Base-by-base conservation (phyloP, 2,888 invertebrate genomes). In the Sarcophaga caerulescens region DNA sequence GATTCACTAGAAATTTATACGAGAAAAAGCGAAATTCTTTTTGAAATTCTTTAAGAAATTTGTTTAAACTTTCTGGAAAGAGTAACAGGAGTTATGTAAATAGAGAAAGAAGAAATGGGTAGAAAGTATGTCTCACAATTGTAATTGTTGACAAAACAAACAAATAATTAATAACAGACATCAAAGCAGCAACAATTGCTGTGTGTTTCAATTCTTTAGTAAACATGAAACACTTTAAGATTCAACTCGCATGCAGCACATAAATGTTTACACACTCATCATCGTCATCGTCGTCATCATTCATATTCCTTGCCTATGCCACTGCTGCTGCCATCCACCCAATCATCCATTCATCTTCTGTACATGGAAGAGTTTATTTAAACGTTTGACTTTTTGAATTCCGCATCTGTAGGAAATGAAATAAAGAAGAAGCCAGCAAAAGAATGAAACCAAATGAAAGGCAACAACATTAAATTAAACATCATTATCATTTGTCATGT, bases 121-220 rank as follows among this genome's bases (percentile, higher is more conserved):
- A 4, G 2, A 47, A 17, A 52, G 52, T 52, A 52, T 52, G 52
- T 14, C 62, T 63, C 6, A 70, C 35, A 83, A 74, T 60, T 69
- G 52, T 81, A 68, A 60, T 78, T 81, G 80, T 85, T 87, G 83
- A 85, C 78, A 83, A 68, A 85, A 83, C 81, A 85, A 81, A 87
- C 85, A 85, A 85, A 81, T 82, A 82, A 77, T 82, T 69, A 35
- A 35, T 35, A 35, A 35, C 35, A 47, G 80, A 82, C 84, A 87
- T 82, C 84, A 87, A 79, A 84, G 79, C 66, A 75, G 63, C 35
- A 35, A 35, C 35, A 35, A 35, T 35, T 35, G 35, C 35, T 69
- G 74, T 52, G 35, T 47, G 65, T 47, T 69, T 63, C 6, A 35
- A 62, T 19, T 68, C 12, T 52, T 47, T 11, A n/a, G 35, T 8